Conservation (phyloP, 1,140 invertebrate genomes). For the Anadara kagoshimensis region DNA sequence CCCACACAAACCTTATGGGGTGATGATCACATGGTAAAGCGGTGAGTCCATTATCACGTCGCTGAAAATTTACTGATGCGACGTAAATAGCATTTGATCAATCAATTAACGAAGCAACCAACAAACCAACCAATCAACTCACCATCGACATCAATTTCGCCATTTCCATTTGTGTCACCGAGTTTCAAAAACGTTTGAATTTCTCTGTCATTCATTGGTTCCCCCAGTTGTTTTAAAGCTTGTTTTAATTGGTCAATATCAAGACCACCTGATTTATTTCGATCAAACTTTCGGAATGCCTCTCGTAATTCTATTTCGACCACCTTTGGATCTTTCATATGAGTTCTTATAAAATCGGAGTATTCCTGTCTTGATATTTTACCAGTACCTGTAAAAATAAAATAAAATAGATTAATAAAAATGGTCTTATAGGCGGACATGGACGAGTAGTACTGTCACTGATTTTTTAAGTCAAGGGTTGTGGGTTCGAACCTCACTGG, state of each 20-base stretch:
- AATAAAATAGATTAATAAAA: background rate
- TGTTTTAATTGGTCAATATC: conserved; percentile 8
- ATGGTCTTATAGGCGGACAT: too few species aligned
- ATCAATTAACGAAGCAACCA: too few species aligned
- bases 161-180: conserved; percentile 16
- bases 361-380: conserved; percentile 12
- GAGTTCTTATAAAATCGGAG: conserved; percentile 2
- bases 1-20: too few species aligned
- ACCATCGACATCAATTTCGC: conserved; percentile 32
- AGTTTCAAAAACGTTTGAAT: conserved; percentile 19
- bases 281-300: conserved; percentile 23
- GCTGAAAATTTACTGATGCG: too few species aligned
- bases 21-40: too few species aligned
- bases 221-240: conserved; percentile 13
- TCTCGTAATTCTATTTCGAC: conserved; percentile 7
- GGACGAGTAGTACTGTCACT: too few species aligned
- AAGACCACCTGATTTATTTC: conserved; percentile 3
- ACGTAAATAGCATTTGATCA: too few species aligned
- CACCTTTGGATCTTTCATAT: conserved; percentile 9
- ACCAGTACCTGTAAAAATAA: conserved; percentile 5
- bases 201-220: conserved; percentile 22
- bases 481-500: too few species aligned
- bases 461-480: too few species aligned
- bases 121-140: background rate
- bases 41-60: too few species aligned